Percentiles rank a stretch among this genome's conserved stretches.
phyloP scores from a whole-genome alignment of 2,888 invertebrate genomes.

The Lasioglossum lativentre region DNA sequence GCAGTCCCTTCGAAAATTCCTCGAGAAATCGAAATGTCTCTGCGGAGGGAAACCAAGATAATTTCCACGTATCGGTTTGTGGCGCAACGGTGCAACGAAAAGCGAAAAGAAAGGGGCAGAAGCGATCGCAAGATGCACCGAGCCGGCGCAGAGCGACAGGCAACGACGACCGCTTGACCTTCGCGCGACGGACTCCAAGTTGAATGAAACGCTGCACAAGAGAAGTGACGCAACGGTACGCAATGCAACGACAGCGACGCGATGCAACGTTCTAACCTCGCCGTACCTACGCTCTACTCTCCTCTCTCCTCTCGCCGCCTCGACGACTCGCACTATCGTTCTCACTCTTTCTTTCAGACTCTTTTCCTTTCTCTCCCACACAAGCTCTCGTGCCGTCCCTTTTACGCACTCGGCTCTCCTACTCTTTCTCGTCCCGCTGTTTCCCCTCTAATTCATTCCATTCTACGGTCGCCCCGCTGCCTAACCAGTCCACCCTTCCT shows the following conservation, averaged over 20 bases:
- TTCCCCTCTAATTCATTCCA: conserved; percentile 45
- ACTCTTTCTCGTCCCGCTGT: conserved; percentile 7
- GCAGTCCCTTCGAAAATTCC: neutral
- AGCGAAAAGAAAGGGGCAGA: conserved; percentile 27
- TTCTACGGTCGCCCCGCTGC: neutral
- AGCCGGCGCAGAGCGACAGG: conserved; percentile 52
- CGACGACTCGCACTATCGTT: conserved; percentile 2
- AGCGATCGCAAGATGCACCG: conserved; percentile 21
- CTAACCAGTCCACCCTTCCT: conserved; percentile 38
- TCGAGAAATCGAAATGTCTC: neutral
- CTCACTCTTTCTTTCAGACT: neutral
- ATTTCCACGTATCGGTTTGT: neutral
- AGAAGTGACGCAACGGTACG: conserved; percentile 80
- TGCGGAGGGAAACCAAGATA: neutral
- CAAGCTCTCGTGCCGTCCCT: conserved; percentile 14
- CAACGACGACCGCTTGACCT: conserved; percentile 82
- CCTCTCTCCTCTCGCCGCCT: conserved; percentile 8
- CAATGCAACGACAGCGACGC: conserved; percentile 67
- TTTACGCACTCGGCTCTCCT: conserved; percentile 23
- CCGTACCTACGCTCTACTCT: conserved; percentile 40
- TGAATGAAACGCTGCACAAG: conserved; percentile 81
- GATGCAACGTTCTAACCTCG: conserved; percentile 61
- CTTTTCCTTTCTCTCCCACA: neutral
- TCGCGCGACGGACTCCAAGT: conserved; percentile 77
- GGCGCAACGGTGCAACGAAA: neutral